These are phyloP conservation scores for Nasua narica DNA, from an alignment of 2,797 vertebrate genomes.

Conservation along the genomic window DNA sequence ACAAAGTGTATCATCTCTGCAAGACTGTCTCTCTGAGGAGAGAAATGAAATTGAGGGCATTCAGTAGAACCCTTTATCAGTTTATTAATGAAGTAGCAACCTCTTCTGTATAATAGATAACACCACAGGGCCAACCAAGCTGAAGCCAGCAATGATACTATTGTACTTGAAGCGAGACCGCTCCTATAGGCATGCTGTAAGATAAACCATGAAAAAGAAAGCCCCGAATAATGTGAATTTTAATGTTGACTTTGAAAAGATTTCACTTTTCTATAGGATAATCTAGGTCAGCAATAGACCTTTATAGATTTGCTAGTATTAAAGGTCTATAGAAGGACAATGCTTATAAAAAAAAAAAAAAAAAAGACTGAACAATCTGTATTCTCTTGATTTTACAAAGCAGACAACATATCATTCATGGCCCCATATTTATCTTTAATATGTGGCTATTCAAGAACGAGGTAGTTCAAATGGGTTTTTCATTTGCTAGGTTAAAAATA, in stretches of 20 bases:
- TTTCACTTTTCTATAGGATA: slow-evolving; percentile 61
- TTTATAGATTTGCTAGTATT: slow-evolving; percentile 49
- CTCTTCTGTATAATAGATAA: background rate
- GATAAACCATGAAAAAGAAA: slow-evolving; percentile 49
- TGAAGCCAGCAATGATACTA: background rate
- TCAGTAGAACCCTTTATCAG: slow-evolving; percentile 38
- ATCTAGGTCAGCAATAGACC: slow-evolving; percentile 21
- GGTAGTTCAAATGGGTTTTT: slow-evolving; percentile 55
- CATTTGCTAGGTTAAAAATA: slow-evolving; percentile 64
- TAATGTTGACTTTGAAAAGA: slow-evolving; percentile 47
- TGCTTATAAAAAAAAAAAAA: background rate
- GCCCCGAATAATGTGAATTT: slow-evolving; percentile 29
- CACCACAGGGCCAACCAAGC: background rate
- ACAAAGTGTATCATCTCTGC: slow-evolving; percentile 29
- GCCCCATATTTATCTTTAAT: slow-evolving; percentile 69
- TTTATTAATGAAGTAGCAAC: slow-evolving; percentile 33
- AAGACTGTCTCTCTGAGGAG: slow-evolving; percentile 11
- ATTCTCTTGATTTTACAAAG: slow-evolving; percentile 68
- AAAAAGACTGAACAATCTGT: background rate
- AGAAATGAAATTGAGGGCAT: slow-evolving; percentile 52
- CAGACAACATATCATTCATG: slow-evolving; percentile 49
- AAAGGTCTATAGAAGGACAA: slow-evolving; percentile 47
- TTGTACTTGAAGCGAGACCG: background rate
- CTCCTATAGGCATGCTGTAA: background rate
- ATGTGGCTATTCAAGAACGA: slow-evolving; percentile 20